Evolutionary conservation across 2,113 vertebrate species (phyloP), one percentile per base, ranked within the genome.

Genomic region (Panurus biarmicus): DNA sequence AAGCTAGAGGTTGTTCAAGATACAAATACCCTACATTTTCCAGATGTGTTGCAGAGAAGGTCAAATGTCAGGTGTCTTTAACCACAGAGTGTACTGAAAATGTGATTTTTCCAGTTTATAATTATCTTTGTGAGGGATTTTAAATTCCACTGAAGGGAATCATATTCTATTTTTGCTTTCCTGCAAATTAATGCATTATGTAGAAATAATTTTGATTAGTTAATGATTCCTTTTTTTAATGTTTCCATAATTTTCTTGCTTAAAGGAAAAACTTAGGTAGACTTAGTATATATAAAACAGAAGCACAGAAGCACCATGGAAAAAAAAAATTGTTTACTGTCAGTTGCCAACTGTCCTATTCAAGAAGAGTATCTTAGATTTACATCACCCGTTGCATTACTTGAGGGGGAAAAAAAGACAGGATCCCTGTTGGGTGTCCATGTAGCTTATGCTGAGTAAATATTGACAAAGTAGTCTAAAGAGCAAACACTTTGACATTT

Each of bases 401-500:
- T 88, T 92, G 87, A 81, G 61, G 17, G 17, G 85, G 48, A 26
- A n/a, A 33, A 92, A 82, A 96, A 95, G 93, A 86, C 96, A 90
- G 87, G 70, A 93, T 97, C 96, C 96, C 97, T 96, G 96, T 94
- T 94, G 96, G 97, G 92, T 96, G 67, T 96, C 96, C 50, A 6
- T 74, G 94, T 91, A 97, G 97, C 97, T 97, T 97, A 97, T 97
- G 93, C 96, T 92, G 97, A 97, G 97, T 97, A 97, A 98, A 98
- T 98, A 98, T 98, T 98, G 98, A 98, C 98, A 98, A 97, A 98
- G 96, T 96, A 96, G 97, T 98, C 97, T 97, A 97, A 98, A 97
- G 97, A 98, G 97, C 98, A 98, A 98, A 98, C 97, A 98, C 98
- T 98, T 97, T 98, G 98, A 98, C 98, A 98, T 98, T 98, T 98